phyloP scores from a whole-genome alignment of 2,888 invertebrate species.

The Chromoteleia sp. region DNA sequence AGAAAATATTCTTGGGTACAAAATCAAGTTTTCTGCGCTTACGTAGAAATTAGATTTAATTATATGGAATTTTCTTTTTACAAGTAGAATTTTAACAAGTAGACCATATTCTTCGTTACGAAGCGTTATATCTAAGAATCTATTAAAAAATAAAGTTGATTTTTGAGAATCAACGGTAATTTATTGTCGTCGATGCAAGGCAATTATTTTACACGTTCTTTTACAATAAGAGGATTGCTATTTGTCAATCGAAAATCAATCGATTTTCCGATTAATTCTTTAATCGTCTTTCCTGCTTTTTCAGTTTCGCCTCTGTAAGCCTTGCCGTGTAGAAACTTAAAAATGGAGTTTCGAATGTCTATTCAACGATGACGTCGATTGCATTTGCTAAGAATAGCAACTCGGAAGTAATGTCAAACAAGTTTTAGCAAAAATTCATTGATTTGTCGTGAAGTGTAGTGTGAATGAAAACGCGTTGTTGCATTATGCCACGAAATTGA shows the following conservation, averaged over 20 bases:
- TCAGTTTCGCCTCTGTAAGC: background rate
- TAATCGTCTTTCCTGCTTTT: background rate
- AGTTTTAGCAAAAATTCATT: background rate
- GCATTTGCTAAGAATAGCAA: background rate
- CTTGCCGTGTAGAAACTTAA: background rate
- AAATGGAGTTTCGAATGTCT: background rate
- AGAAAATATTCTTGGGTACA: too few relatives aligned
- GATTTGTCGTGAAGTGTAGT: background rate
- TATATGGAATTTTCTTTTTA: too few relatives aligned
- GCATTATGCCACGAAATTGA: background rate
- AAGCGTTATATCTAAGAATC: too few relatives aligned
- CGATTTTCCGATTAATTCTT: background rate
- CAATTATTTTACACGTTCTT: slow-evolving; percentile 1
- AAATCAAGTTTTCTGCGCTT: too few relatives aligned
- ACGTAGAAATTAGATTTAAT: too few relatives aligned
- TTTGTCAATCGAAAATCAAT: background rate
- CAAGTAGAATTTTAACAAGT: too few relatives aligned
- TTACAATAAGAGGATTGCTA: background rate
- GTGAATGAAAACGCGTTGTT: background rate
- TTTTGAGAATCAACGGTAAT: slow-evolving; percentile 3
- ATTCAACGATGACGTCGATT: background rate
- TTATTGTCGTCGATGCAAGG: background rate
- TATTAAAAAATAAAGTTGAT: too few relatives aligned
- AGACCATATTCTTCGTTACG: too few relatives aligned
- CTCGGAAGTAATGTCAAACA: background rate